Evolutionary conservation across 2,888 invertebrate genomes (phyloP).

Genomic region (Archaeoteleia sp.): DNA sequence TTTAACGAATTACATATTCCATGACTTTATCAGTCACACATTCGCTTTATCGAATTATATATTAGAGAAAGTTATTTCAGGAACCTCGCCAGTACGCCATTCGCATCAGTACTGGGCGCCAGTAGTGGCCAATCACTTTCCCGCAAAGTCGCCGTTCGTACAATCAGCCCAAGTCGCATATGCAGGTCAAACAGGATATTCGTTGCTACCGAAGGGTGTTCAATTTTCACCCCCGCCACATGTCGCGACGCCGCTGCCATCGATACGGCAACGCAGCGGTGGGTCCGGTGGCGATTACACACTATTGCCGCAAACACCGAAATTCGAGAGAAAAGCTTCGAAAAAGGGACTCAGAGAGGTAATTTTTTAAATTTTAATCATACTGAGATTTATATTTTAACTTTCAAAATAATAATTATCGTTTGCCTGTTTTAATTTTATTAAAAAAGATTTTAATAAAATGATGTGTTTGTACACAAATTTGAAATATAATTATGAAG

Average conservation of each 20-base stretch:
- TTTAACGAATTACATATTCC: no score
- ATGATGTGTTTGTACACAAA: no score
- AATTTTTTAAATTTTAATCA: no score
- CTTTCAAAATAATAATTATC: no score
- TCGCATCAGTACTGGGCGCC: slow-evolving; percentile 81
- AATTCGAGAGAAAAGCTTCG: slow-evolving; percentile 70
- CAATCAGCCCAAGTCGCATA: slow-evolving; percentile 56
- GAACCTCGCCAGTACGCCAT: slow-evolving; percentile 76
- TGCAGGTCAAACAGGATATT: slow-evolving; percentile 64
- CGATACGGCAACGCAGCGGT: slow-evolving; percentile 68
- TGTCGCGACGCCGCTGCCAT: slow-evolving; percentile 63
- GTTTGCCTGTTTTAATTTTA: not conserved
- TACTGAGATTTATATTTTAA: no score
- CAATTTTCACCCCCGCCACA: slow-evolving; percentile 68
- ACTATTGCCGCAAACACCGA: slow-evolving; percentile 70
- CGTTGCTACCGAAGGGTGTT: slow-evolving; percentile 67
- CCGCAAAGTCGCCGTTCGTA: slow-evolving; percentile 81
- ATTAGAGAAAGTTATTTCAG: slow-evolving; percentile 65
- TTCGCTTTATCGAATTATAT: no score
- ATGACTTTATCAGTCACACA: no score
- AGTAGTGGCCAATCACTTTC: slow-evolving; percentile 83
- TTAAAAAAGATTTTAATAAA: no score
- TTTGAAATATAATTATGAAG: no score
- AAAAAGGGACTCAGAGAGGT: slow-evolving; percentile 69
- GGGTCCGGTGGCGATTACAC: slow-evolving; percentile 70